Conservation (phyloP, 2,113 vertebrate genomes). For the Ammodytes dubius region DNA sequence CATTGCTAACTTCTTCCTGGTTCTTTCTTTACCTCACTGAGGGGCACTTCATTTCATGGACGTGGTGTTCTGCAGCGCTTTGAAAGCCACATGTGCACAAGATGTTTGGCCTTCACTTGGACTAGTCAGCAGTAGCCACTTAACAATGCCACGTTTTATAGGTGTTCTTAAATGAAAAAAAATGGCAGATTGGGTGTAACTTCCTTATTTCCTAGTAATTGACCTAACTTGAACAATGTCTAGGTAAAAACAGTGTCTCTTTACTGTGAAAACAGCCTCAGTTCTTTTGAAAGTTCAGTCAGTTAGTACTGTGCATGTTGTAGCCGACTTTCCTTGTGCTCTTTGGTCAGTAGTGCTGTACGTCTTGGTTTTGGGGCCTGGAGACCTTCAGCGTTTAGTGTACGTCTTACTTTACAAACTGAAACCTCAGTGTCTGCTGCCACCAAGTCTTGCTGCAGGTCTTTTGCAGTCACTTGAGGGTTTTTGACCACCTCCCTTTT, state of each 20-base stretch:
- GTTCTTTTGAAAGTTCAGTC: neutral
- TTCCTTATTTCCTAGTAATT: neutral
- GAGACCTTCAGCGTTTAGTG: no score
- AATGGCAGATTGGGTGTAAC: neutral
- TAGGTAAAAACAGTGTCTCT: neutral
- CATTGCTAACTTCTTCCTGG: neutral
- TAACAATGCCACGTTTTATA: neutral
- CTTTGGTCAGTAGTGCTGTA: no score
- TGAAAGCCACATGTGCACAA: constrained; percentile 20
- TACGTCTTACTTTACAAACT: no score
- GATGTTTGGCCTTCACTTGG: neutral
- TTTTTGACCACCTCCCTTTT: no score
- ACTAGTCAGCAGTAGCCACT: neutral
- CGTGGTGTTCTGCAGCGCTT: neutral
- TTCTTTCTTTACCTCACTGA: neutral
- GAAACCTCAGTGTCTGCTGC: no score
- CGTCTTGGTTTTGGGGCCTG: no score
- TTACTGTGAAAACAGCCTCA: neutral
- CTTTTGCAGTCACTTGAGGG: no score
- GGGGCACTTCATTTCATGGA: neutral
- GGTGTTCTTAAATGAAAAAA: neutral
- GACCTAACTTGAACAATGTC: neutral
- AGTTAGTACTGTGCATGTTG: no score
- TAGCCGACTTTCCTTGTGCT: no score
- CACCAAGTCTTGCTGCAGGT: no score